phyloP scores from a whole-genome alignment of 2,113 vertebrate species.

The Gallinago paraguaiae region DNA sequence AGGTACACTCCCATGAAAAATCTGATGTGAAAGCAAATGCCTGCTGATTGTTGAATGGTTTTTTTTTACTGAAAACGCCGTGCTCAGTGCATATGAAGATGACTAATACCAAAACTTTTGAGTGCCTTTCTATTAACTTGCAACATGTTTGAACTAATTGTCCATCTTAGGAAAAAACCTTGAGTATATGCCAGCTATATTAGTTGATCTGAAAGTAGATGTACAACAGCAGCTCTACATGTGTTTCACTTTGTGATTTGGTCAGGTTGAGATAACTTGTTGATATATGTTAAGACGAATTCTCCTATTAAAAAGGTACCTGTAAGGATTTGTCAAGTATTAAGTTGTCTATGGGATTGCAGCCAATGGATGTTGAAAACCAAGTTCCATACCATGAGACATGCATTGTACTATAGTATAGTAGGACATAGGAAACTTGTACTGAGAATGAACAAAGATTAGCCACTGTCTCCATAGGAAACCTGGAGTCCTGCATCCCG shows the following conservation, averaged over 20 bases:
- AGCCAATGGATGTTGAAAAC: neutral
- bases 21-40: neutral
- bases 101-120: neutral
- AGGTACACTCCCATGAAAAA: neutral
- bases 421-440: neutral
- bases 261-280: neutral
- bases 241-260: neutral
- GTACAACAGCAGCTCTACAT: neutral
- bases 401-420: neutral
- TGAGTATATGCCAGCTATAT: neutral
- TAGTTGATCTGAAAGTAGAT: neutral
- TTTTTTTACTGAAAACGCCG: neutral
- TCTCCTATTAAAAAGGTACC: neutral
- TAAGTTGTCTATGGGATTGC: neutral
- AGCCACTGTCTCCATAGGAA: neutral
- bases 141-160: neutral
- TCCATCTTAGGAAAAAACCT: neutral
- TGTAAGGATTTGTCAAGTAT: neutral
- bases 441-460: neutral
- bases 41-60: fast-evolving
- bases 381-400: neutral
- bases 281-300: neutral
- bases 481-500: neutral
- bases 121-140: neutral
- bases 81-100: neutral